Evolutionary conservation across 2,113 vertebrate genomes (phyloP).

Genomic region (Apaloderma vittatum): DNA sequence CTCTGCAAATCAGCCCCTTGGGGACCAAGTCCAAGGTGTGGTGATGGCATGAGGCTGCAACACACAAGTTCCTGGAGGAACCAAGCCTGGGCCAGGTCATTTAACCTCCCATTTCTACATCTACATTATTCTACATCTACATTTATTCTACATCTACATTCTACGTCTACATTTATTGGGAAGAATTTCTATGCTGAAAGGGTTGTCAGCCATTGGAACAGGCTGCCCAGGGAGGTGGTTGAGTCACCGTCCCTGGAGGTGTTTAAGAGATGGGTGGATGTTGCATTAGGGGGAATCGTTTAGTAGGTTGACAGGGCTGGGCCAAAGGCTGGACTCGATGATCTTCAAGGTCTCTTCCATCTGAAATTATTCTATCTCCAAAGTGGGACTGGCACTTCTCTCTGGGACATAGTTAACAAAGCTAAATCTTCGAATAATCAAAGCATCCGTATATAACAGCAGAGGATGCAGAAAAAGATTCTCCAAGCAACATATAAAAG

Average conservation of each 20-base stretch:
- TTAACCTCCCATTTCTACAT: background rate
- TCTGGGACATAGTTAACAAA: background rate
- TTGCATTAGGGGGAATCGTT: too few relatives aligned
- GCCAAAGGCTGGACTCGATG: too few relatives aligned
- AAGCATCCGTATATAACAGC: background rate
- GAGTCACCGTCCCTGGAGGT: too few relatives aligned
- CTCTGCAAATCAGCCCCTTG: background rate
- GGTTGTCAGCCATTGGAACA: too few relatives aligned
- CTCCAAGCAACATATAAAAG: background rate
- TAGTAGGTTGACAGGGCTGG: too few relatives aligned
- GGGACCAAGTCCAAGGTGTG: background rate
- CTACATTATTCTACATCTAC: too few relatives aligned
- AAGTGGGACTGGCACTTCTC: background rate
- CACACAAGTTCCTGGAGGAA: background rate
- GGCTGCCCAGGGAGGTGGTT: too few relatives aligned
- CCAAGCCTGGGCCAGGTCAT: rapidly evolving
- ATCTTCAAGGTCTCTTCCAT: too few relatives aligned
- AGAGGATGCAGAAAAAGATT: background rate
- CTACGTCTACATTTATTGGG: too few relatives aligned
- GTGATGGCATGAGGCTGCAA: background rate
- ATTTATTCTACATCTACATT: too few relatives aligned
- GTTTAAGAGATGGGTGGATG: too few relatives aligned
- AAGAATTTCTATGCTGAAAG: too few relatives aligned
- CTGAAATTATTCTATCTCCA: background rate
- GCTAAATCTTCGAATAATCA: background rate